These are phyloP conservation scores for Sinonovacula constricta DNA, from an alignment of 1,140 invertebrate species.

Conservation along the genomic window DNA sequence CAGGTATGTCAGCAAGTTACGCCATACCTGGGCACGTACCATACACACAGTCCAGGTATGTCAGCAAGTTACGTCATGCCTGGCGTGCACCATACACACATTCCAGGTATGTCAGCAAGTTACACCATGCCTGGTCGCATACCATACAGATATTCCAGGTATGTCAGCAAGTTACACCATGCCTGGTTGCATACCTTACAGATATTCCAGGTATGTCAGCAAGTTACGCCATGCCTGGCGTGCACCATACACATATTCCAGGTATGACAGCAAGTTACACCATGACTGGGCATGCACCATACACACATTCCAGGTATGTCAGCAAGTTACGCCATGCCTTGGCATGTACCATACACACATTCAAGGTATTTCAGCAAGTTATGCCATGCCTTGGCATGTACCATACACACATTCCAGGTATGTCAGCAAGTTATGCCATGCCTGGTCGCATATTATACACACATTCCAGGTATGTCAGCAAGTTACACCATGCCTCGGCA, in stretches of 20 bases:
- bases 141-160: slow-evolving; percentile 6
- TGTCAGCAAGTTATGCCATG: slow-evolving; percentile 70
- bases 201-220: slow-evolving; percentile 1
- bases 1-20: too few relatives aligned
- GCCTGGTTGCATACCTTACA: not conserved
- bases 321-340: too few relatives aligned
- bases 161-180: not conserved
- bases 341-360: too few relatives aligned
- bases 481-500: not conserved
- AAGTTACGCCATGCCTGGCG: not conserved
- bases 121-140: not conserved
- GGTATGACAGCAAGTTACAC: not conserved
- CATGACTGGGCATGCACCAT: not conserved
- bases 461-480: slow-evolving; percentile 71
- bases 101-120: not conserved
- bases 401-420: slow-evolving; percentile 71
- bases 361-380: too few relatives aligned
- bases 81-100: too few relatives aligned
- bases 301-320: not conserved
- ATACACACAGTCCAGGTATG: not conserved
- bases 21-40: too few relatives aligned
- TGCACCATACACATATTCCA: slow-evolving; percentile 6
- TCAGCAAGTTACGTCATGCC: too few relatives aligned
- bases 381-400: too few relatives aligned
- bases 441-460: slow-evolving; percentile 75